Evolutionary conservation across 30 jellyfish, hydroid and myxozoan species (phyloP).

Genomic region (Rhopilema esculentum): DNA sequence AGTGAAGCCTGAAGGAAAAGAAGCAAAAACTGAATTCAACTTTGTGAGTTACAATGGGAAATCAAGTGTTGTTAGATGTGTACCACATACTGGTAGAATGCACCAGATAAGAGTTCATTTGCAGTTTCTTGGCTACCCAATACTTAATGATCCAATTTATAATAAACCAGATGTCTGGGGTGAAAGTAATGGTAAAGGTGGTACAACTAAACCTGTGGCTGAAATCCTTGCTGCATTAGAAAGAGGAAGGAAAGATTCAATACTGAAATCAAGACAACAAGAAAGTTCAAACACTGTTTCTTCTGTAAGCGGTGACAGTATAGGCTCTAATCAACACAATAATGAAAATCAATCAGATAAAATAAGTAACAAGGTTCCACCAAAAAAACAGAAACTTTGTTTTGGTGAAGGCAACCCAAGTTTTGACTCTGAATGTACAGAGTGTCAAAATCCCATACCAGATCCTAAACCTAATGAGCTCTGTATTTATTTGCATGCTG

Average conservation of each 20-base stretch:
- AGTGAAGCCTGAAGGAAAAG: conserved; percentile 86
- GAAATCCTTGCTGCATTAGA: conserved; percentile 65
- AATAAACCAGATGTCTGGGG: conserved; percentile 98
- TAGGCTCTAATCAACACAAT: neutral
- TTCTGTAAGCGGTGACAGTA: neutral
- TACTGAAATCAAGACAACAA: neutral
- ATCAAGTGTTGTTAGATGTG: conserved; percentile 83
- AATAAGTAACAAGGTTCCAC: neutral
- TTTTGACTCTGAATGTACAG: conserved; percentile 85
- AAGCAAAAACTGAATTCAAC: conserved; percentile 74
- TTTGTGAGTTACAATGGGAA: conserved; percentile 70
- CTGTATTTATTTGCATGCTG: conserved; percentile 92
- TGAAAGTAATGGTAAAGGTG: conserved; percentile 79
- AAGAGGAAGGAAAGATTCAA: conserved; percentile 68
- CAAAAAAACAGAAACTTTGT: neutral
- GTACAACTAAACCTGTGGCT: conserved; percentile 51
- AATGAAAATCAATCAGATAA: neutral
- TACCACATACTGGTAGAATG: conserved; percentile 97
- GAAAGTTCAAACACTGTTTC: neutral
- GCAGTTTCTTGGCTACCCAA: conserved; percentile 97
- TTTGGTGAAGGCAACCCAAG: neutral
- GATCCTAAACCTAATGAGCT: conserved; percentile 79
- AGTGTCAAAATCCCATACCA: conserved; percentile 80
- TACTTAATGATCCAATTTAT: conserved; percentile 94
- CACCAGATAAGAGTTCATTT: conserved; percentile 98